A percentile compares a stretch with the other conserved stretches of the same genome.
phyloP scores from a whole-genome alignment of 2,888 invertebrate species.

The Aspidiotus rigidus region DNA sequence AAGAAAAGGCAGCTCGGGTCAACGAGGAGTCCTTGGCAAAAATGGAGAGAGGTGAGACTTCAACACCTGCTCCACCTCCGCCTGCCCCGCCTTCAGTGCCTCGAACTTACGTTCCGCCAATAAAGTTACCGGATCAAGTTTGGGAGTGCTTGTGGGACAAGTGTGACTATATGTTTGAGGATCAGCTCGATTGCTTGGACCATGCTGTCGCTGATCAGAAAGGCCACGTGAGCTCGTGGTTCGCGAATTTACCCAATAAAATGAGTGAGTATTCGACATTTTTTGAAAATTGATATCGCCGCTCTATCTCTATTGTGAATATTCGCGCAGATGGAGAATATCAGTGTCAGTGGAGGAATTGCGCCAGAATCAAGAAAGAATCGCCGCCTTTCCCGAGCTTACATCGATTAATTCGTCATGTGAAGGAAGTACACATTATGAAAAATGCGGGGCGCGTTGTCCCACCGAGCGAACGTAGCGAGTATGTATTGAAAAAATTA shows the following conservation, averaged over 20 bases:
- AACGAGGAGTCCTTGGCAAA: conserved; percentile 66
- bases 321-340: conserved; percentile 53
- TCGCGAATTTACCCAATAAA: conserved; percentile 39
- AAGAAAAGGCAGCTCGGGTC: conserved; percentile 79
- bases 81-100: conserved; percentile 41
- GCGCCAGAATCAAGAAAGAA: conserved; percentile 72
- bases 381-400: conserved; percentile 83
- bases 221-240: conserved; percentile 62
- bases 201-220: conserved; percentile 72
- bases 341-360: conserved; percentile 79
- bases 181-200: conserved; percentile 70
- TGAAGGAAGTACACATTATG: conserved; percentile 80
- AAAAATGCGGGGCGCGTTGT: conserved; percentile 72
- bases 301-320: too few relatives aligned
- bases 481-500: conserved; percentile 35
- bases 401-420: conserved; percentile 75
- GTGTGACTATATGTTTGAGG: conserved; percentile 90
- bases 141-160: conserved; percentile 85
- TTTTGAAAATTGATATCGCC: too few relatives aligned
- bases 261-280: too few relatives aligned
- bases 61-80: conserved; percentile 41
- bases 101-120: conserved; percentile 37
- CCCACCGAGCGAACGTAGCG: conserved; percentile 39
- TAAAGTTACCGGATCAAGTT: conserved; percentile 46
- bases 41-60: conserved; percentile 37